Evolutionary conservation across 2,113 vertebrate species (phyloP).

Genomic region (Rattus norvegicus): GRCr8 NC_086021.1:94615501-94616000

Average conservation of each 20-base stretch:
- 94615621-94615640: no score
- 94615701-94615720: no score
- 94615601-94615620: neutral
- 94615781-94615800: neutral
- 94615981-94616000: neutral
- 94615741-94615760: no score
- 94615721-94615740: neutral
- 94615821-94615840: neutral
- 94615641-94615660: no score
- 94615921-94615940: neutral
- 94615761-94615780: neutral
- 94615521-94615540: neutral
- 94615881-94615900: neutral
- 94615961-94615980: neutral
- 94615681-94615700: no score
- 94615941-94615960: no score
- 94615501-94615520: neutral
- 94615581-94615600: neutral
- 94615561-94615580: accelerated
- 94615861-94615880: neutral
- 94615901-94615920: neutral
- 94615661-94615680: no score
- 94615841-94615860: accelerated
- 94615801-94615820: neutral
- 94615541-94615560: neutral